phyloP scores from a whole-genome alignment of 2,797 vertebrate species.

The Decapterus maruadsi region DNA sequence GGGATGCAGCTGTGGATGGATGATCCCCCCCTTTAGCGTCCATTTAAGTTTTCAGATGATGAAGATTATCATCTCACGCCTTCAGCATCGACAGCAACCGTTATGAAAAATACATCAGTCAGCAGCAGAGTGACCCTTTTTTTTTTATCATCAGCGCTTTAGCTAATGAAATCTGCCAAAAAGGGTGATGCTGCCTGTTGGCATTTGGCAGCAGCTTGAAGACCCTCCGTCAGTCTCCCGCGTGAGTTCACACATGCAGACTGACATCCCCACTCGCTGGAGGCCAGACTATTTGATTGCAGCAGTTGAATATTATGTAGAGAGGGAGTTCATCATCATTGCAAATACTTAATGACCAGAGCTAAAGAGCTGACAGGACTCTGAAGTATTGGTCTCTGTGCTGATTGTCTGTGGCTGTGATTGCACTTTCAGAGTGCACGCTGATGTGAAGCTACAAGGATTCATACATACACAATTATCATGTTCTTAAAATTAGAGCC shows the following conservation, averaged over 20 bases:
- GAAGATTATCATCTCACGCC: constrained; percentile 14
- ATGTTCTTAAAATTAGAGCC: neutral
- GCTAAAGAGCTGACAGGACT: neutral
- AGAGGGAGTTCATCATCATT: neutral
- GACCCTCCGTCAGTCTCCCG: constrained; percentile 1
- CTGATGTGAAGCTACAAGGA: neutral
- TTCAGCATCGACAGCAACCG: constrained; percentile 5
- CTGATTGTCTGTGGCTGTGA: neutral
- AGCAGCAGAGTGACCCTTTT: constrained; percentile 40
- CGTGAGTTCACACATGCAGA: constrained; percentile 5
- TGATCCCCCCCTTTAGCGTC: neutral
- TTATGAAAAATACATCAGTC: constrained; percentile 61
- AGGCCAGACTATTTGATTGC: neutral
- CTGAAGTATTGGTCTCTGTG: neutral
- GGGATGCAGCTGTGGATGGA: neutral
- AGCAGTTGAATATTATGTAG: neutral
- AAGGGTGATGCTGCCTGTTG: constrained; percentile 26
- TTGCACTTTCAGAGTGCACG: neutral
- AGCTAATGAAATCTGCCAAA: constrained; percentile 15
- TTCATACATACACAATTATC: neutral
- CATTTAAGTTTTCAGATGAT: constrained; percentile 17
- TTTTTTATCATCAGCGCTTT: constrained; percentile 7
- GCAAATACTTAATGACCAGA: neutral
- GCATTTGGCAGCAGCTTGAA: constrained; percentile 6
- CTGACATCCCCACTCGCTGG: neutral